Percentiles rank a stretch among this genome's conserved stretches.
Conservation (phyloP, 2,797 vertebrate genomes). For the Thunnus albacares region DNA sequence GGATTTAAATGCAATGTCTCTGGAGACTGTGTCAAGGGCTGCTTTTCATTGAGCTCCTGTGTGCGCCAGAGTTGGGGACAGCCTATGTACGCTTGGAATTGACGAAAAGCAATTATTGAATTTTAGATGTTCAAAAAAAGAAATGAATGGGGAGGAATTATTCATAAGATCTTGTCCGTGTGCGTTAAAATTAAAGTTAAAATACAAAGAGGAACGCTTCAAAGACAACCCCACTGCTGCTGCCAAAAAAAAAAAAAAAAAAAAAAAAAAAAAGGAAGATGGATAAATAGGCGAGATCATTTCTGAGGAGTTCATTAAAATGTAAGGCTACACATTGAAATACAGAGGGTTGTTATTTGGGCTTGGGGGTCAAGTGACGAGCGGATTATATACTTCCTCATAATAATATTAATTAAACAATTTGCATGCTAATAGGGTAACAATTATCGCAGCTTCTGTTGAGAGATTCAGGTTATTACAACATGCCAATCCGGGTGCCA, state of each 20-base stretch:
- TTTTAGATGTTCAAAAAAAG: constrained; percentile 92
- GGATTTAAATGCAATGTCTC: constrained; percentile 98
- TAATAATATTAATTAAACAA: constrained; percentile 99
- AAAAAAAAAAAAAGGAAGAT: constrained; percentile 73
- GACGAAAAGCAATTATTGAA: constrained; percentile 95
- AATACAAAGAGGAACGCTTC: constrained; percentile 87
- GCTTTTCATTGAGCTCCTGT: constrained; percentile 91
- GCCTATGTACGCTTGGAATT: constrained; percentile 81
- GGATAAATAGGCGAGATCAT: constrained; percentile 88
- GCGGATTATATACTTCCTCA: constrained; percentile 99
- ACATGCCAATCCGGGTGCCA: constrained; percentile 99
- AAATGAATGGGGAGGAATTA: constrained; percentile 85
- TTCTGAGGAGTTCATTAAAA: constrained; percentile 93
- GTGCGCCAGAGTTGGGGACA: constrained; percentile 79
- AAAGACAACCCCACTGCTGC: constrained; percentile 83
- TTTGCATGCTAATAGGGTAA: constrained; percentile 99
- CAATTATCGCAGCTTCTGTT: constrained; percentile 99
- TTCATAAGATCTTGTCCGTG: constrained; percentile 88
- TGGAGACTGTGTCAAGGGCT: constrained; percentile 97
- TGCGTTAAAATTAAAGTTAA: constrained; percentile 80
- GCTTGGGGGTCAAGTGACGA: constrained; percentile 99
- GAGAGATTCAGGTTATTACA: constrained; percentile 99
- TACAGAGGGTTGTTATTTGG: constrained; percentile 93
- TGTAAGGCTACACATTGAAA: constrained; percentile 90
- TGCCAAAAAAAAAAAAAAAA: constrained; percentile 63